Evolutionary conservation across 1,140 invertebrate genomes (phyloP).

Genomic region (Platorchestia sp.): DNA sequence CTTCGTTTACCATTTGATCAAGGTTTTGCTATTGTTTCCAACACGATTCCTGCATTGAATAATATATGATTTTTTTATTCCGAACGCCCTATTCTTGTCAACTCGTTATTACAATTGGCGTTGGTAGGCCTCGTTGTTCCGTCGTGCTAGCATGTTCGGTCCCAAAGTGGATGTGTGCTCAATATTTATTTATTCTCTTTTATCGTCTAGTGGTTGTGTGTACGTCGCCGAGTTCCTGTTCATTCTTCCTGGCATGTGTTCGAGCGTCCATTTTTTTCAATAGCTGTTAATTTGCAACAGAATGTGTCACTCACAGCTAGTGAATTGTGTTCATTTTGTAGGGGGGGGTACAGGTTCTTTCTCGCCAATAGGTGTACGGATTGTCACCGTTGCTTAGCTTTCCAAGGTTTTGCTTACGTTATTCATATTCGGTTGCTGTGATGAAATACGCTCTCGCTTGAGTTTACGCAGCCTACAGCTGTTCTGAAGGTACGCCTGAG

Average conservation of each 20-base stretch:
- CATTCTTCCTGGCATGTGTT: neutral
- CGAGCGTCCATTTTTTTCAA: neutral
- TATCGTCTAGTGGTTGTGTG: neutral
- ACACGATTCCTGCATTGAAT: neutral
- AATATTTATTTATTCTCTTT: constrained; percentile 33
- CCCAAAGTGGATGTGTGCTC: neutral
- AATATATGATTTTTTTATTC: neutral
- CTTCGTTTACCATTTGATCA: neutral
- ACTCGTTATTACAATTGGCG: neutral
- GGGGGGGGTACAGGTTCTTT: neutral
- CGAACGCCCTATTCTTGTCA: neutral
- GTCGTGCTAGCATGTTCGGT: neutral
- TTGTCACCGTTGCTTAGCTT: neutral
- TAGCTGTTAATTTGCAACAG: neutral
- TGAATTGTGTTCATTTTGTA: neutral
- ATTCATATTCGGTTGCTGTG: neutral
- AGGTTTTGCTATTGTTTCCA: neutral
- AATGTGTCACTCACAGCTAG: neutral
- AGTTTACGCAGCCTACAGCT: neutral
- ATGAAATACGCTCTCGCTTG: neutral
- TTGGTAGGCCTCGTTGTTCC: neutral
- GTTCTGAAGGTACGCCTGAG: neutral
- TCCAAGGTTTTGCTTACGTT: neutral
- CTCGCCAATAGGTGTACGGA: neutral
- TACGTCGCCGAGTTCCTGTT: neutral